Base-by-base conservation (phyloP, 2,888 invertebrate species). In the Xestia rhomboidea region DNA sequence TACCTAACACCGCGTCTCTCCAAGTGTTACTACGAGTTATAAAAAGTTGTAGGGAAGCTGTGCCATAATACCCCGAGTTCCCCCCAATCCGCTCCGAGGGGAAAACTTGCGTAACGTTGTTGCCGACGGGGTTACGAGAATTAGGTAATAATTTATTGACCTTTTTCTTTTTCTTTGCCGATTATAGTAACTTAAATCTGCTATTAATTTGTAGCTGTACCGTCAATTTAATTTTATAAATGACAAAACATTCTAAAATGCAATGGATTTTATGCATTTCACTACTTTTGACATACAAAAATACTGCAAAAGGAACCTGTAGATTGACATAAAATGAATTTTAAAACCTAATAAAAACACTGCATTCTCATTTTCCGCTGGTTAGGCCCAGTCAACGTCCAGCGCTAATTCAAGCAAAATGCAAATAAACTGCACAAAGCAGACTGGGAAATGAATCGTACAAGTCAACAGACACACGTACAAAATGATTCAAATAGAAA, bases 121-220 rank as follows among this genome's bases (percentile, higher is more conserved):
- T 90, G 91, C 89, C 88, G 84, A 91, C 54, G n/a, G 54, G 60
- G 92, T 93, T 91, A 93, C 91, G 90, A 76, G 91, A 90, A 95
- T 95, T 93, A 92, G 91, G 93, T 94, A 95, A 95, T 94, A 92
- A 93, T 93, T 94, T 93, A 91, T 93, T 92, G 89, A 85, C 80
- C 85, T 87, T 88, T 88, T 88, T 88, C 85, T 89, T 87, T 83
- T 75, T 81, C 78, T 70, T 76, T 74, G 85, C 79, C 38, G 57
- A 71, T 81, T 83, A 88, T 62, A 73, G 67, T 80, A 80, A 60
- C 27, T 60, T 18, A 60, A 60, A 57, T 68, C n/a, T 54, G 34
- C 13, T 30, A 69, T 75, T 76, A 46, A 72, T 80, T 64, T 68
- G 7, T 49, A 46, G 24, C 13, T 27, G 2, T n/a, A 13, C 11